Percentiles rank a stretch among this genome's conserved stretches.
phyloP scores from a whole-genome alignment of 35 echinoderm and acorn worm genomes.

The Heliocidaris tuberculata region DNA sequence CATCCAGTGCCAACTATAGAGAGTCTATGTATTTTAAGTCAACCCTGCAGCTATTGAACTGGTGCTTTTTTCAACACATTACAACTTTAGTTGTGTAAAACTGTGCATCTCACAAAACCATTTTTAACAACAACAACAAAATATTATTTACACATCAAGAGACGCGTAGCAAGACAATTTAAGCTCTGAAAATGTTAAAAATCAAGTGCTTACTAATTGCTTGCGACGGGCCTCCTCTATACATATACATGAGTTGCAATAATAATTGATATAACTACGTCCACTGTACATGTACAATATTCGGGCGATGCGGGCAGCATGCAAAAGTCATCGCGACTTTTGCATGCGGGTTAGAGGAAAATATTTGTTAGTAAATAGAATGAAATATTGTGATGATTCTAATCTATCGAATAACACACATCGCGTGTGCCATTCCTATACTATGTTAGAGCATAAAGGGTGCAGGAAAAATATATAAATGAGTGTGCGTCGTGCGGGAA shows the following conservation, averaged over 20 bases:
- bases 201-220: not conserved
- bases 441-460: constrained; percentile 42
- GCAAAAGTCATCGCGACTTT: constrained; percentile 21
- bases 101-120: not conserved
- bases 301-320: not conserved
- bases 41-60: not conserved
- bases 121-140: not conserved
- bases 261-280: not conserved
- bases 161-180: not conserved
- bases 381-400: constrained; percentile 26
- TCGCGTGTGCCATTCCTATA: constrained; percentile 32
- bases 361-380: constrained; percentile 32
- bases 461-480: constrained; percentile 35
- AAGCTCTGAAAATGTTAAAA: no score
- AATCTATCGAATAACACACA: constrained; percentile 42
- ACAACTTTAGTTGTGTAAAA: not conserved
- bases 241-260: not conserved
- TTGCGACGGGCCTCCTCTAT: not conserved
- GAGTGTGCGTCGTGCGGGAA: not conserved
- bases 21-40: not conserved
- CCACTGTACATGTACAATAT: constrained; percentile 36
- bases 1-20: not conserved
- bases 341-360: not conserved
- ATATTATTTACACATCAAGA: constrained; percentile 11
- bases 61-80: not conserved